Evolutionary conservation across 2,888 invertebrate species (phyloP).

Genomic region (Drosophila suboccidentalis): DNA sequence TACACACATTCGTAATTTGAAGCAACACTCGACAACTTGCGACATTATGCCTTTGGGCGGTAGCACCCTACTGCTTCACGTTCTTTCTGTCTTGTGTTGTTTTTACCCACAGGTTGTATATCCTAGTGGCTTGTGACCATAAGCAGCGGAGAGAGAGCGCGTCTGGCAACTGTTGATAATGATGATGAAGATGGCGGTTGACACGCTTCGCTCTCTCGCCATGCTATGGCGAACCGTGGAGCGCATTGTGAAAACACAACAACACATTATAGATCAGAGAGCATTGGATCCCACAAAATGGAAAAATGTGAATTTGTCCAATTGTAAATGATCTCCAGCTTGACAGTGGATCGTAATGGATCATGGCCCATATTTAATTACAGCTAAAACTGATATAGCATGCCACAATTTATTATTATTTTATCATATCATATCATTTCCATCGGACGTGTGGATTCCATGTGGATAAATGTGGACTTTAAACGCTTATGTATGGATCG

Average conservation of each 20-base stretch:
- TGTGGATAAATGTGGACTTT: background rate
- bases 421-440: background rate
- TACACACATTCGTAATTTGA: slow-evolving; percentile 47
- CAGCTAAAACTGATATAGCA: no score
- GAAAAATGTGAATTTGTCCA: background rate
- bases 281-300: background rate
- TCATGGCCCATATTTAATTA: background rate
- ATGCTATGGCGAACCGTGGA: slow-evolving; percentile 1
- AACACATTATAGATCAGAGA: background rate
- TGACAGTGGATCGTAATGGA: background rate
- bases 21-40: slow-evolving; percentile 57
- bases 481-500: no score
- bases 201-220: slow-evolving; percentile 41
- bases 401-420: background rate
- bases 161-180: slow-evolving; percentile 71
- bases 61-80: slow-evolving; percentile 10
- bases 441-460: background rate
- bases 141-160: slow-evolving; percentile 19
- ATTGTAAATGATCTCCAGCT: background rate
- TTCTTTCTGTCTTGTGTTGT: background rate
- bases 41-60: slow-evolving; percentile 43
- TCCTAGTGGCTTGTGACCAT: background rate
- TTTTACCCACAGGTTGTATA: slow-evolving; percentile 41
- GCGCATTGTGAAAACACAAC: background rate
- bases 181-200: slow-evolving; percentile 62